Percentiles rank a stretch among this genome's conserved stretches.
Conservation (phyloP, 2,888 invertebrate species). For the Drosophila longiperda region DNA sequence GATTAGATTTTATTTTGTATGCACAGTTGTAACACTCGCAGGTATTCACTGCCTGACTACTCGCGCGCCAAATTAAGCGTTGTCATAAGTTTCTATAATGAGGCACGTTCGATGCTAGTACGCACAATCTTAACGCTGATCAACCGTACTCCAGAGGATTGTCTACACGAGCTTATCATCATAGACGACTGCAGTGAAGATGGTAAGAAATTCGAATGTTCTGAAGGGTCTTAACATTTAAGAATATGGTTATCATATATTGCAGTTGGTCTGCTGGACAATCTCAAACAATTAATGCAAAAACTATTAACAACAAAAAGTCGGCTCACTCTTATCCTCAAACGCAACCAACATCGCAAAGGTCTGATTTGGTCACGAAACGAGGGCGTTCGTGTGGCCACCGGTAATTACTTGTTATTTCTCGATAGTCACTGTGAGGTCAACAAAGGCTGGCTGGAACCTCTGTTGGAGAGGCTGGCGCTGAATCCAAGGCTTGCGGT, state of each 20-base stretch:
- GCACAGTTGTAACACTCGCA: conserved; percentile 66
- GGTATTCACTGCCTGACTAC: conserved; percentile 49
- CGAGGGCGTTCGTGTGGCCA: conserved; percentile 80
- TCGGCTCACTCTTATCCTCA: conserved; percentile 26
- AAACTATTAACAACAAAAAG: background rate
- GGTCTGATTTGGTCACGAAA: conserved; percentile 85
- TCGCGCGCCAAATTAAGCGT: conserved; percentile 70
- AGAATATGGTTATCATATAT: background rate
- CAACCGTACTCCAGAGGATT: conserved; percentile 68
- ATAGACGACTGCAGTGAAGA: conserved; percentile 82
- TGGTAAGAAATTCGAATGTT: conserved; percentile 55
- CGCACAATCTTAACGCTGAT: conserved; percentile 78
- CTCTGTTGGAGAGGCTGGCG: conserved; percentile 82
- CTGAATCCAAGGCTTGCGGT: conserved; percentile 70
- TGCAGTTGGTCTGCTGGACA: conserved; percentile 48
- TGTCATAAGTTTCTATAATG: conserved; percentile 81
- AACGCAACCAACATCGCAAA: conserved; percentile 73
- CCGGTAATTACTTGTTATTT: conserved; percentile 84
- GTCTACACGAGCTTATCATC: conserved; percentile 80
- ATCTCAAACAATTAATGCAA: conserved; percentile 33
- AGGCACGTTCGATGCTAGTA: conserved; percentile 79
- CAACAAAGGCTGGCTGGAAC: conserved; percentile 85
- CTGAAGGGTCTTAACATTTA: background rate
- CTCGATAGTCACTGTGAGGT: conserved; percentile 85
- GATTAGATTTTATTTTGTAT: background rate